Evolutionary conservation across 2,113 vertebrate genomes (phyloP).

Genomic region (Melanerpes formicivorus): DNA sequence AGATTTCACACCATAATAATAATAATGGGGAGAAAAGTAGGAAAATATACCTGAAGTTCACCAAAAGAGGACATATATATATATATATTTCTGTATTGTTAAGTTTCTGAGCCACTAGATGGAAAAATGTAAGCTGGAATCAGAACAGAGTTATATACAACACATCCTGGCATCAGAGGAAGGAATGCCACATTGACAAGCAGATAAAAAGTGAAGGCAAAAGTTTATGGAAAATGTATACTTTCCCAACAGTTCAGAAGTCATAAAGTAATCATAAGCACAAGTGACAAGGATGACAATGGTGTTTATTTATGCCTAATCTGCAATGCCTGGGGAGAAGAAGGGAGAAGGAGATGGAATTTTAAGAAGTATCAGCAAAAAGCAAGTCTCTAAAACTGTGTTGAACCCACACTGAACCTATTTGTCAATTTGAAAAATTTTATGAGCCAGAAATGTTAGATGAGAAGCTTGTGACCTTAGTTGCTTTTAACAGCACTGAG

Average conservation of each 20-base stretch:
- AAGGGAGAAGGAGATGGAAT: background rate
- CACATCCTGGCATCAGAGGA: background rate
- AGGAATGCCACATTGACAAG: background rate
- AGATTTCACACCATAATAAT: background rate
- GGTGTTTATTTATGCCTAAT: background rate
- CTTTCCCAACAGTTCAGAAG: background rate
- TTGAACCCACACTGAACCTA: constrained; percentile 24
- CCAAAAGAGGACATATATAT: background rate
- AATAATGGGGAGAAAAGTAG: background rate
- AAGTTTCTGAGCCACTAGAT: background rate
- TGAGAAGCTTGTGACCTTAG: constrained; percentile 37
- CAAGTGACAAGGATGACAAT: background rate
- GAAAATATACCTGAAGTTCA: background rate
- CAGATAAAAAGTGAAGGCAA: constrained; percentile 22
- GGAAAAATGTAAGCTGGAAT: background rate
- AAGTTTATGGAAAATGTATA: background rate
- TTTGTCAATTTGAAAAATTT: constrained; percentile 48
- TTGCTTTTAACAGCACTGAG: background rate
- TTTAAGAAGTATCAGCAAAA: constrained; percentile 23
- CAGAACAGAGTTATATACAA: background rate
- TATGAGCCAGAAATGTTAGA: constrained; percentile 34
- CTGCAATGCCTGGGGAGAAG: background rate
- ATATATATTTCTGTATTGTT: background rate
- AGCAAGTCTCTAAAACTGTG: background rate
- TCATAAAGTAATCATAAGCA: background rate